Evolutionary conservation across 2,113 vertebrate genomes (phyloP).

Genomic region (Poeciliopsis prolifica): DNA sequence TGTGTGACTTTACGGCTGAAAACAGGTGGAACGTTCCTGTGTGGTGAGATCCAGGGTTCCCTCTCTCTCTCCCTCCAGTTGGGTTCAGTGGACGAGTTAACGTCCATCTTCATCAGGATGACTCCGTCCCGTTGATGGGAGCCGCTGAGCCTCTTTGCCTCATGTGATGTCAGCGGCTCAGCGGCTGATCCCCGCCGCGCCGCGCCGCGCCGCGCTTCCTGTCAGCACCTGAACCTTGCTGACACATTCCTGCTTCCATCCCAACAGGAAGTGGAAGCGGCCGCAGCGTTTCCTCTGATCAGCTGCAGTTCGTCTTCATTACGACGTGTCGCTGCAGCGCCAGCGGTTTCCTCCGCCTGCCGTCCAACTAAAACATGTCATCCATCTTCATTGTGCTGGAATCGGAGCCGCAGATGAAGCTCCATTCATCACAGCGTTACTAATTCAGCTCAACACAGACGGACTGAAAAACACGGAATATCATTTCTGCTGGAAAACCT

Average conservation of each 20-base stretch:
- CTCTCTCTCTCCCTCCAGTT: background rate
- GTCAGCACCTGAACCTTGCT: background rate
- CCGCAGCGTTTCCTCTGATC: background rate
- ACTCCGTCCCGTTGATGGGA: background rate
- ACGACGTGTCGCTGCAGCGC: too few species aligned
- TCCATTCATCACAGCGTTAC: too few species aligned
- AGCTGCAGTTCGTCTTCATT: background rate
- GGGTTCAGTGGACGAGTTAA: background rate
- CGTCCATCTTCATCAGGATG: background rate
- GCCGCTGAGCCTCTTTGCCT: background rate
- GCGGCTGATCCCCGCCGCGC: background rate
- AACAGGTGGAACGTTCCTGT: background rate
- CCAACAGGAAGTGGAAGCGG: background rate
- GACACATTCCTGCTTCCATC: background rate
- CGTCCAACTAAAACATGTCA: background rate
- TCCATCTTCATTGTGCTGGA: background rate
- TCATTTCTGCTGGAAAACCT: too few species aligned
- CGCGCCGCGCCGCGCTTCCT: background rate
- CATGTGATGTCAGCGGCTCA: slow-evolving; percentile 3
- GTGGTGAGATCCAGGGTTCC: too few species aligned
- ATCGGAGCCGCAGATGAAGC: background rate
- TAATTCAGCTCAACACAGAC: too few species aligned
- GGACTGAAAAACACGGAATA: too few species aligned
- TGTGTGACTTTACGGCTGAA: too few species aligned
- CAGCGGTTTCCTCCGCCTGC: background rate